Evolutionary conservation across 2,113 vertebrate species (phyloP).

Genomic region (Muntiacus reevesi): DNA sequence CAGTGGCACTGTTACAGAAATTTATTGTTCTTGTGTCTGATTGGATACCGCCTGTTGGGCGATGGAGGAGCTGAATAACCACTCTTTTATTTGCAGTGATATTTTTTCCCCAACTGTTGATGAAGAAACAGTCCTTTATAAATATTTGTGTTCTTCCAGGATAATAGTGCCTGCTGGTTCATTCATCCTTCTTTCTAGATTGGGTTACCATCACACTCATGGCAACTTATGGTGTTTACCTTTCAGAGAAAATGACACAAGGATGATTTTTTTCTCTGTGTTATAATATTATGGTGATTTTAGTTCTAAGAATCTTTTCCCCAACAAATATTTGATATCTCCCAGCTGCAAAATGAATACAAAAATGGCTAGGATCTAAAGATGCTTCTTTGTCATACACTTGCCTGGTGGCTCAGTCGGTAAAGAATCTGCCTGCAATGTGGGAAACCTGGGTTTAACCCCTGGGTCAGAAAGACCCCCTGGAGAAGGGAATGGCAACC

Average conservation of each 20-base stretch:
- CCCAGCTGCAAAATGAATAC: background rate
- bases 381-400: background rate
- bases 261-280: background rate
- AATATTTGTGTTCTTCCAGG: background rate
- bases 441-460: background rate
- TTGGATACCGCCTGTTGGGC: fast-evolving
- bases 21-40: background rate
- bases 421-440: background rate
- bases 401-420: background rate
- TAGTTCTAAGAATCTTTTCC: background rate
- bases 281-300: background rate
- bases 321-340: background rate
- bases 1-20: background rate
- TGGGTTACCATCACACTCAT: background rate
- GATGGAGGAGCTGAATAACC: background rate
- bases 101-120: background rate
- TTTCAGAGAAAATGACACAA: background rate
- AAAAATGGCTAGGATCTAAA: background rate
- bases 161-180: fast-evolving
- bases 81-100: background rate
- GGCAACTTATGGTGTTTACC: background rate
- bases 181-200: background rate
- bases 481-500: background rate
- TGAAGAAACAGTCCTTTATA: background rate
- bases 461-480: background rate